Base-by-base conservation (phyloP, 2,888 invertebrate species). In the Papilio protenor region DNA sequence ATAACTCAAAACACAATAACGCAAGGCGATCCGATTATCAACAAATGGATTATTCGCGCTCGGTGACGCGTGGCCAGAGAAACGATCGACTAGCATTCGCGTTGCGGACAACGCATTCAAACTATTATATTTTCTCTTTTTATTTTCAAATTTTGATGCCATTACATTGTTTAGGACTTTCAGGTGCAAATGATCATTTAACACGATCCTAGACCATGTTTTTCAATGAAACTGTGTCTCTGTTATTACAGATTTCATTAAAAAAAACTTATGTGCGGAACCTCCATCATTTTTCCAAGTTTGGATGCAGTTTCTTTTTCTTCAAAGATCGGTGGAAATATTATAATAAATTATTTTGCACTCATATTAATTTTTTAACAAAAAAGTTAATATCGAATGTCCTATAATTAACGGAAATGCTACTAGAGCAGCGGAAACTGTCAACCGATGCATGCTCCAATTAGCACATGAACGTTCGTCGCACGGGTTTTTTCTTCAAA, bases 381-480 rank as follows among this genome's bases (percentile, higher is more conserved):
- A 52, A 14, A 33, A 16, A 27, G 45, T 47, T 16, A 33, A 71
- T 23, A 75, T 74, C 73, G 12, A 83, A 80, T 73, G 27, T 70
- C 45, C 77, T 79, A 72, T 80, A 79, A 78, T 81, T 66, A 81
- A 81, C 80, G 33, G 71, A 52, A 81, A 75, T 76, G 71, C 77
- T 40, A 66, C 49, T 59, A 40, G 78, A 78, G n/a, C 80, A 75
- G 73, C 82, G 79, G 82, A 83, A 81, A 81, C 81, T 79, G 84
- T 81, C 84, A 81, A 79, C 71, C 77, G 77, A 80, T 74, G 64
- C 80, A 84, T 82, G 86, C 85, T 87, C 86, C 81, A 84, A 81
- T 86, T 84, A 80, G 66, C 83, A 81, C 75, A 61, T 81, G 79
- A 83, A 82, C 81, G 83, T 81, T 77, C 59, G 73, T 33, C 61